Conservation (phyloP, 1,140 invertebrate genomes). For the Apocrypta bakeri region DNA sequence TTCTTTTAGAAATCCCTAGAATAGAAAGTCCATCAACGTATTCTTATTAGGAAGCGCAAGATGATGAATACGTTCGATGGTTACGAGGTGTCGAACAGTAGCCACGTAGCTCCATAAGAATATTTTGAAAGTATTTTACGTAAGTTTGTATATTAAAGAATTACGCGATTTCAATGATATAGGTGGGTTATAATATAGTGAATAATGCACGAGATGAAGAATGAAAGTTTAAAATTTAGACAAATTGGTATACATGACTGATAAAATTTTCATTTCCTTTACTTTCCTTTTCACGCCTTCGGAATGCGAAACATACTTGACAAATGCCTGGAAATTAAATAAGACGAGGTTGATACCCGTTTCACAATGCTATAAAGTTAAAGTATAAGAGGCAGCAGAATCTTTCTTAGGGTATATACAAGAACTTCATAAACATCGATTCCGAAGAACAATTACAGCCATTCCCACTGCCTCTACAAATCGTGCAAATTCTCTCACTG, state of each 20-base stretch:
- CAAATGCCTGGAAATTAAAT: background rate
- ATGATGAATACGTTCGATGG: background rate
- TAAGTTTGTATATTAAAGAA: background rate
- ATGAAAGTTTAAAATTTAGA: background rate
- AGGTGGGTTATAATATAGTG: background rate
- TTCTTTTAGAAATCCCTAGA: background rate
- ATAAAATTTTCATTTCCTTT: conserved; percentile 3
- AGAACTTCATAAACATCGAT: no score
- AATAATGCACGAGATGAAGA: background rate
- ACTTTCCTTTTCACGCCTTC: background rate
- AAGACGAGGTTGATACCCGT: background rate
- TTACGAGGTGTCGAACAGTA: background rate
- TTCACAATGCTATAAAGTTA: background rate
- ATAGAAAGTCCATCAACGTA: background rate
- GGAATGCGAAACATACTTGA: no score
- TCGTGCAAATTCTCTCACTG: background rate
- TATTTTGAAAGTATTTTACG: background rate
- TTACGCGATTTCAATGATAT: background rate
- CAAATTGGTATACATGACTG: background rate
- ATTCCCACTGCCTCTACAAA: background rate
- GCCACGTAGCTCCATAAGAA: background rate
- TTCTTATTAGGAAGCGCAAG: background rate
- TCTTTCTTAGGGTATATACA: no score
- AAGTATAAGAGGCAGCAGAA: no score
- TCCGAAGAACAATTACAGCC: background rate